Conservation (phyloP, 2,113 vertebrate genomes). For the Larimichthys polyactis region DNA sequence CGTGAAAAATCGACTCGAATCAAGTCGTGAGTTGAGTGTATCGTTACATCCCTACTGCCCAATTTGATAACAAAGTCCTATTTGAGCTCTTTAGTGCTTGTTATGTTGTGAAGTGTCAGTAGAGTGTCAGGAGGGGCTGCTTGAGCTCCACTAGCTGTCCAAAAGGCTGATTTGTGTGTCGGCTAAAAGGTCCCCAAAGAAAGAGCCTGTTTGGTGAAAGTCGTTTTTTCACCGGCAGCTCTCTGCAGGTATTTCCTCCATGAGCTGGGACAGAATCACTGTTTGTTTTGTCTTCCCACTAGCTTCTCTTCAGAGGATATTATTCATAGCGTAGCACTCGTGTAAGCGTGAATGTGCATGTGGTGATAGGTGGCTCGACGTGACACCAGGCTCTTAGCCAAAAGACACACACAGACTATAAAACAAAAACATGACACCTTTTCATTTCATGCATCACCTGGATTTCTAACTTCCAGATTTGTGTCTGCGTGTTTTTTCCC, state of each 20-base stretch:
- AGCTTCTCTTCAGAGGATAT: constrained; percentile 65
- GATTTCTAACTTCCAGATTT: constrained; percentile 7
- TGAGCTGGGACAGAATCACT: constrained; percentile 66
- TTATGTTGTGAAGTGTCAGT: constrained; percentile 58
- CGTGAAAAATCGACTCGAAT: no score
- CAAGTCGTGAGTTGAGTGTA: no score
- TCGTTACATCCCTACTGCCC: neutral
- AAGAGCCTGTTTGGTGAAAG: constrained; percentile 51
- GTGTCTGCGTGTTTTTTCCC: constrained; percentile 10
- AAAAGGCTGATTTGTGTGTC: constrained; percentile 67
- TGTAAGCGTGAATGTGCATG: constrained; percentile 39
- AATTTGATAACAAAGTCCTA: constrained; percentile 28
- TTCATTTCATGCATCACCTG: constrained; percentile 23
- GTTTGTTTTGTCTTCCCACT: constrained; percentile 79
- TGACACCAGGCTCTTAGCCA: constrained; percentile 21
- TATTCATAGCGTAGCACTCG: constrained; percentile 52
- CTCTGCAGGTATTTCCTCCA: constrained; percentile 84
- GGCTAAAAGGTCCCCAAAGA: constrained; percentile 76
- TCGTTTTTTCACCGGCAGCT: constrained; percentile 66
- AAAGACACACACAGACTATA: neutral
- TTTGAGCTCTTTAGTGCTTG: constrained; percentile 51
- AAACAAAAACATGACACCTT: constrained; percentile 5
- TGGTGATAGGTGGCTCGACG: constrained; percentile 23
- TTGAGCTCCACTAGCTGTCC: constrained; percentile 58
- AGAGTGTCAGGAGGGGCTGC: constrained; percentile 38